Conservation (phyloP, 2,888 invertebrate species). For the Cactoblastis cactorum region DNA sequence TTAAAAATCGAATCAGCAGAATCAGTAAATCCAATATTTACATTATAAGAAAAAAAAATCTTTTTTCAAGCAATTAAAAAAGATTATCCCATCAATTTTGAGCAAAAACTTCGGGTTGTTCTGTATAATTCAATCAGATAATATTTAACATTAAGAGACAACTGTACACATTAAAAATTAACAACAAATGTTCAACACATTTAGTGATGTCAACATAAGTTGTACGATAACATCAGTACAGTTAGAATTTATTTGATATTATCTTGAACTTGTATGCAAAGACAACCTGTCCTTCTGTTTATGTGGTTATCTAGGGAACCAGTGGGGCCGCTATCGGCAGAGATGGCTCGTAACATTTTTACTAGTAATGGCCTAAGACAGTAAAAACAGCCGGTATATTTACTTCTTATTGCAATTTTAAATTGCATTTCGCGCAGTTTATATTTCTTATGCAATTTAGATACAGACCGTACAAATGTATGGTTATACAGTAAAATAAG, state of each 20-base stretch:
- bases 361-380: background rate
- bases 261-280: slow-evolving; percentile 18
- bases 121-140: slow-evolving; percentile 13
- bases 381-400: slow-evolving; percentile 6
- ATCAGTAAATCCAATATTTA: too few relatives aligned
- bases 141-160: background rate
- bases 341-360: slow-evolving; percentile 2
- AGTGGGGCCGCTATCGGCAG: slow-evolving; percentile 1
- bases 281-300: slow-evolving; percentile 10
- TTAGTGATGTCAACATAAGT: slow-evolving; percentile 23
- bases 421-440: slow-evolving; percentile 2
- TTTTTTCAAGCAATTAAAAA: slow-evolving; percentile 20
- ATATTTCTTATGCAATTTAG: background rate
- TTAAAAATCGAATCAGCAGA: too few relatives aligned
- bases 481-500: slow-evolving; percentile 3
- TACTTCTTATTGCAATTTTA: slow-evolving; percentile 4
- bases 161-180: background rate
- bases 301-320: slow-evolving; percentile 10
- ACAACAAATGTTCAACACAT: slow-evolving; percentile 15
- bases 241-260: slow-evolving; percentile 25
- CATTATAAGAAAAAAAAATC: too few relatives aligned
- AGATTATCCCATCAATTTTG: slow-evolving; percentile 18
- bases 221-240: slow-evolving; percentile 27
- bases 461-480: background rate
- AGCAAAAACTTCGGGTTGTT: slow-evolving; percentile 9